Evolutionary conservation across 2,888 invertebrate genomes (phyloP).

Genomic region (Drosophila multiciliata): DNA sequence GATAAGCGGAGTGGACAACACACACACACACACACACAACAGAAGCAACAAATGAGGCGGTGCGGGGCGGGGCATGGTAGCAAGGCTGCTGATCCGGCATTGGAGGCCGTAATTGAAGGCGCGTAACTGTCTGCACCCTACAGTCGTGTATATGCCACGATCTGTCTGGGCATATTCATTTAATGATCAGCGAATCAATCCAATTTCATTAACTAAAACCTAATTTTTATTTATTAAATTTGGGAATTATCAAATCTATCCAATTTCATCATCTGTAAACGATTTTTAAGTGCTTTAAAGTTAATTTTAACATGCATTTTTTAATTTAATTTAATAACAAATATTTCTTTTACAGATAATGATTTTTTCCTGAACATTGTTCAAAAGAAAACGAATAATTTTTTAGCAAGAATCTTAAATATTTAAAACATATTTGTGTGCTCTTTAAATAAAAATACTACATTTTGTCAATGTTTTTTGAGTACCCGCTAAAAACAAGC

Average conservation of each 20-base stretch:
- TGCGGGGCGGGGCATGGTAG: not conserved
- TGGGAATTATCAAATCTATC: not conserved
- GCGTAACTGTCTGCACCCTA: slow-evolving; percentile 63
- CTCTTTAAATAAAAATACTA: too few species aligned
- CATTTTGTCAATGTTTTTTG: too few species aligned
- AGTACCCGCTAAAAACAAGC: not conserved
- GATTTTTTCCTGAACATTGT: too few species aligned
- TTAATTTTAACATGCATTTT: not conserved
- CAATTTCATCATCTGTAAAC: not conserved
- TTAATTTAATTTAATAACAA: not conserved
- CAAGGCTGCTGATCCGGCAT: slow-evolving; percentile 16
- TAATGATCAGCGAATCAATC: not conserved
- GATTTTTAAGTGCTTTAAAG: not conserved
- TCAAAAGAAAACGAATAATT: too few species aligned
- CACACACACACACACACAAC: slow-evolving; percentile 6
- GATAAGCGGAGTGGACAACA: slow-evolving; percentile 72
- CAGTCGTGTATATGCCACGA: slow-evolving; percentile 33
- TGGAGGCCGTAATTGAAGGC: slow-evolving; percentile 65
- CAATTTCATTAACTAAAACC: not conserved
- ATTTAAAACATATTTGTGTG: too few species aligned
- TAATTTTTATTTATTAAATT: not conserved
- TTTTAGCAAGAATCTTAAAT: too few species aligned
- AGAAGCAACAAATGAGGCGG: slow-evolving; percentile 33
- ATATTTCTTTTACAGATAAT: not conserved
- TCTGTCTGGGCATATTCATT: slow-evolving; percentile 33